Conservation (phyloP, 1,140 invertebrate genomes). For the Lepidotrigona ventralis region DNA sequence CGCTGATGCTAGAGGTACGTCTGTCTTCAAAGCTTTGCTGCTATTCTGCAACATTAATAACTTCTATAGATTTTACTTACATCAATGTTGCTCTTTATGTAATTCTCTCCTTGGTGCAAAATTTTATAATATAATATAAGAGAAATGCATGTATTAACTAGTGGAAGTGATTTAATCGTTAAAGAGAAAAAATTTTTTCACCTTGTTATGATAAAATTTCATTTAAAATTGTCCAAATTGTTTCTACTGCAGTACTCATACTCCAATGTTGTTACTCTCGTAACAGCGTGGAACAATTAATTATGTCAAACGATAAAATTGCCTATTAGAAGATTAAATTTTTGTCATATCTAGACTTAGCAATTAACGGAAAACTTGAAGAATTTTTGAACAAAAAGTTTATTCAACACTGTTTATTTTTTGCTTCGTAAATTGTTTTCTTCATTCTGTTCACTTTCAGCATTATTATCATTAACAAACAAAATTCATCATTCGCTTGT, state of each 20-base stretch:
- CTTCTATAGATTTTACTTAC: constrained; percentile 47
- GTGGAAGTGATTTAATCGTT: constrained; percentile 11
- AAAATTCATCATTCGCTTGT: constrained; percentile 33
- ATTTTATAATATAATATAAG: constrained; percentile 41
- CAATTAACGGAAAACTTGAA: background rate
- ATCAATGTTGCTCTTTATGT: constrained; percentile 46
- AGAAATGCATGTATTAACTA: constrained; percentile 50
- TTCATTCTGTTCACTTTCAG: constrained; percentile 41
- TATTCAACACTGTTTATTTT: constrained; percentile 27
- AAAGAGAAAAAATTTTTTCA: background rate
- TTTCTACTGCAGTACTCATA: constrained; percentile 47
- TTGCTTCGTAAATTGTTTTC: constrained; percentile 42
- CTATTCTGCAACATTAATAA: constrained; percentile 69
- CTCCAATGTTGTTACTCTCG: constrained; percentile 53
- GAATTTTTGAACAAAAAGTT: background rate
- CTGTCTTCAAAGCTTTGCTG: constrained; percentile 77
- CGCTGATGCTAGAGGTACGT: constrained; percentile 78
- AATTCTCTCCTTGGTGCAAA: constrained; percentile 41
- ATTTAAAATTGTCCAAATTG: constrained; percentile 25
- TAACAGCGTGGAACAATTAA: constrained; percentile 39
- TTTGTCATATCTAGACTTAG: background rate
- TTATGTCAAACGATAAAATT: background rate
- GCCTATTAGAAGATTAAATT: background rate
- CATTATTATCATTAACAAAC: constrained; percentile 27
- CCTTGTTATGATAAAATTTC: constrained; percentile 21